These are phyloP conservation scores for Mastomys natalensis DNA, from an alignment of 2,113 vertebrate species.

Conservation along the genomic window DNA sequence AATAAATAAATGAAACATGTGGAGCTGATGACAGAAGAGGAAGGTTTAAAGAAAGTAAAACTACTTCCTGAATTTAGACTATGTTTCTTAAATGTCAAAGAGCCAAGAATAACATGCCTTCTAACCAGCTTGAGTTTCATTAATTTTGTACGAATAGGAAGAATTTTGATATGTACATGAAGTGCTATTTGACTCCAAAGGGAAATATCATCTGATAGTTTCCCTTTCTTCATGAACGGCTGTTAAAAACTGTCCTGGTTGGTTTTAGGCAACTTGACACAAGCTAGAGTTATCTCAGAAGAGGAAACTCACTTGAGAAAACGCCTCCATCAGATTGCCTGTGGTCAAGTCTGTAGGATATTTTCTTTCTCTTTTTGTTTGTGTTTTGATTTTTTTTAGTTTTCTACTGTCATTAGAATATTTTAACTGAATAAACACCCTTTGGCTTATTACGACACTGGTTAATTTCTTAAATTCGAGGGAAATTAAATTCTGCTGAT, in stretches of 20 bases:
- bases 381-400: background rate
- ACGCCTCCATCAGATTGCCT: background rate
- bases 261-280: background rate
- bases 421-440: background rate
- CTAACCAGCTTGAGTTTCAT: slow-evolving; percentile 2
- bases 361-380: background rate
- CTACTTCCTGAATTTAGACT: slow-evolving; percentile 55
- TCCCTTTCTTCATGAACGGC: background rate
- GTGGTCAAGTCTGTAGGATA: background rate
- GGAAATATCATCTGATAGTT: background rate
- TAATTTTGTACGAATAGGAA: slow-evolving; percentile 56
- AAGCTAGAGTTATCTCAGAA: background rate
- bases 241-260: background rate
- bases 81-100: slow-evolving; percentile 59
- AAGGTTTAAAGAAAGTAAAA: slow-evolving; percentile 43
- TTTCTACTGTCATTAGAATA: background rate
- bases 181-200: background rate
- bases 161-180: slow-evolving; percentile 42
- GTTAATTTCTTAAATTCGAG: background rate
- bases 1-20: background rate
- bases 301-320: background rate
- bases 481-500: background rate
- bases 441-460: background rate
- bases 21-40: background rate
- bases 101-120: slow-evolving; percentile 40